Base-by-base conservation (phyloP, 53 echinoderm and acorn worm genomes). In the Pentamera pediparva region DNA sequence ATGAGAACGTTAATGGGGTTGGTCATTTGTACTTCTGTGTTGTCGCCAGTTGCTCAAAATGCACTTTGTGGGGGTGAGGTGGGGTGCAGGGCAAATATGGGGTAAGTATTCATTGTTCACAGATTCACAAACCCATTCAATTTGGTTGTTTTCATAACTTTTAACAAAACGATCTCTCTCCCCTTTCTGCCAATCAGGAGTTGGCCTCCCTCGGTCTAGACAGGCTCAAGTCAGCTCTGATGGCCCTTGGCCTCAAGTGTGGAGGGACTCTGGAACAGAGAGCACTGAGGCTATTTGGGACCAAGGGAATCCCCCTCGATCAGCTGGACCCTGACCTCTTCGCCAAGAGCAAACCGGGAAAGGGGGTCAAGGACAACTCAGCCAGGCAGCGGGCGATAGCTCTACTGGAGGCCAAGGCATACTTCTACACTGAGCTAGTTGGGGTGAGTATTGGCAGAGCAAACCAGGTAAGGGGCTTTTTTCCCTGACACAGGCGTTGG, bases 181-280 rank as follows among this genome's bases (percentile, higher is more conserved):
- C n/a, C n/a, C n/a, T n/a, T 12, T 45, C 45, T 22, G 21, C 55
- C 24, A 6, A 50, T 9, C 47, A 93, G 93, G 98, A 98, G 59
- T 78, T 98, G 76, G 98, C 98, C 6, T 98, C 98, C 1, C 64
- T 98, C 4, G 98, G 98, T 80, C 81, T 98, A 40, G 98, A 98
- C 80, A 85, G 98, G 33, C 83, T 92, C 7, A 98, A 98, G 72
- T 98, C 98, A 9, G 98, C 98, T 19, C 70, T 98, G 81, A 92
- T 98, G 98, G 98, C 98, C 2, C 58, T 98, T 6, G 89, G 89
- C 2, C 76, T 98, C 32, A 98, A 98, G 57, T 98, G 98, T 71
- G 98, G 98, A n/a, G 98, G 98, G 22, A 98, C 98, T 13, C 59
- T 96, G 56, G 98, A 96, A 21, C 78, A 96, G 75, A 64, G 98